Conservation (phyloP, 2,113 vertebrate genomes). For the Cyanoramphus novaezelandiae region DNA sequence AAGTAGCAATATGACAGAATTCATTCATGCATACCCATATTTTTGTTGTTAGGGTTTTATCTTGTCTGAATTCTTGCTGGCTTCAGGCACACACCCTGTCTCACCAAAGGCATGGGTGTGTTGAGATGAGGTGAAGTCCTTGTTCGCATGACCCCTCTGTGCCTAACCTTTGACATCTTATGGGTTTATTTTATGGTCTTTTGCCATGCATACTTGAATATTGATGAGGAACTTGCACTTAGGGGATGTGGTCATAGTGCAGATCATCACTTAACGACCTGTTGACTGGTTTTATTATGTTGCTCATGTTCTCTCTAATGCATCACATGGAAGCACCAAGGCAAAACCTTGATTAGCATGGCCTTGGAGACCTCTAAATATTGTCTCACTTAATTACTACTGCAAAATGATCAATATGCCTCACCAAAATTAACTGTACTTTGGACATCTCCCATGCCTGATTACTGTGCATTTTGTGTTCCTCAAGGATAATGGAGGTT, state of each 20-base stretch:
- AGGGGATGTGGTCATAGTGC: not conserved
- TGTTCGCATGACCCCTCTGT: not conserved
- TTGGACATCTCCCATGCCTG: conserved; percentile 49
- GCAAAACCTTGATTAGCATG: conserved; percentile 15
- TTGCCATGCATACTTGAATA: not conserved
- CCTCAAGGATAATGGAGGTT: conserved; percentile 7
- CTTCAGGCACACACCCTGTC: not conserved
- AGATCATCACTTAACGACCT: not conserved
- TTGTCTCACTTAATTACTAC: conserved; percentile 52
- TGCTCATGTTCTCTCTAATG: not conserved
- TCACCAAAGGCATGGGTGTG: not conserved
- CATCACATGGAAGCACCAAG: not conserved
- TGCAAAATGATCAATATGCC: conserved; percentile 64
- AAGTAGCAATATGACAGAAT: not conserved
- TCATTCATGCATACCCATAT: not conserved
- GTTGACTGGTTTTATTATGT: not conserved
- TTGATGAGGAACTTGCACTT: not conserved
- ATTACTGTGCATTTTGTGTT: conserved; percentile 42
- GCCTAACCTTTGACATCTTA: not conserved
- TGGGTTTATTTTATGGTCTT: not conserved
- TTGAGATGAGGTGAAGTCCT: not conserved
- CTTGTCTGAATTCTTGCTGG: not conserved
- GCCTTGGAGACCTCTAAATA: conserved; percentile 58
- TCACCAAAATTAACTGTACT: conserved; percentile 56
- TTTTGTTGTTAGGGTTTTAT: conserved; percentile 11